Evolutionary conservation across 1,140 invertebrate species (phyloP).

Genomic region (Papilio xuthus): DNA sequence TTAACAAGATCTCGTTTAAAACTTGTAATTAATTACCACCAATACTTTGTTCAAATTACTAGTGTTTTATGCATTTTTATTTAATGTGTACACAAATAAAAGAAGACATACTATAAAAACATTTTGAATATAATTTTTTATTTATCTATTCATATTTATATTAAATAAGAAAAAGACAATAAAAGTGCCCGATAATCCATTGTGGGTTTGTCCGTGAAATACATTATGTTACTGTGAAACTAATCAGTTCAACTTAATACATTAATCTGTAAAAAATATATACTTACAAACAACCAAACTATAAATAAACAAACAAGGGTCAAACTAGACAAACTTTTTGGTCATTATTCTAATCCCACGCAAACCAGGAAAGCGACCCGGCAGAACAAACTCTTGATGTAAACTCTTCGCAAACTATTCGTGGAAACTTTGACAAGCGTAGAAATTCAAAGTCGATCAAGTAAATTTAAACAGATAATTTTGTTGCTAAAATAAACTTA

Average conservation of each 20-base stretch:
- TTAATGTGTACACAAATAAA: too few species aligned
- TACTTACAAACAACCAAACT: not conserved
- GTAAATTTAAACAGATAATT: not conserved
- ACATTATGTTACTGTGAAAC: too few species aligned
- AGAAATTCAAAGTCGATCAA: not conserved
- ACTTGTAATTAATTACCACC: conserved; percentile 1
- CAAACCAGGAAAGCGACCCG: conserved; percentile 1
- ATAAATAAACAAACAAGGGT: conserved; percentile 19
- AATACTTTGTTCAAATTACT: not conserved
- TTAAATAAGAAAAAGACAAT: too few species aligned
- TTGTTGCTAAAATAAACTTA: too few species aligned
- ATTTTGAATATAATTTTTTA: too few species aligned
- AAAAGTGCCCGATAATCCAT: too few species aligned
- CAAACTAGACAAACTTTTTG: not conserved
- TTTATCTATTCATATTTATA: too few species aligned
- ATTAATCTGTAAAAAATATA: not conserved
- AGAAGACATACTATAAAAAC: too few species aligned
- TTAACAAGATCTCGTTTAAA: not conserved
- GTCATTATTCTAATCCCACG: conserved; percentile 10
- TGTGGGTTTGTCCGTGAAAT: too few species aligned
- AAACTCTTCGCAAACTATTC: not conserved
- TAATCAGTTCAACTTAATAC: not conserved
- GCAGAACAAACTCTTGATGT: not conserved
- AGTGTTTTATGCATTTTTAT: too few species aligned
- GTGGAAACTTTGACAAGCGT: not conserved